A percentile compares a stretch with the other conserved stretches of the same genome.
phyloP scores from a whole-genome alignment of 1,140 invertebrate species.

The Heliconius hermathena region DNA sequence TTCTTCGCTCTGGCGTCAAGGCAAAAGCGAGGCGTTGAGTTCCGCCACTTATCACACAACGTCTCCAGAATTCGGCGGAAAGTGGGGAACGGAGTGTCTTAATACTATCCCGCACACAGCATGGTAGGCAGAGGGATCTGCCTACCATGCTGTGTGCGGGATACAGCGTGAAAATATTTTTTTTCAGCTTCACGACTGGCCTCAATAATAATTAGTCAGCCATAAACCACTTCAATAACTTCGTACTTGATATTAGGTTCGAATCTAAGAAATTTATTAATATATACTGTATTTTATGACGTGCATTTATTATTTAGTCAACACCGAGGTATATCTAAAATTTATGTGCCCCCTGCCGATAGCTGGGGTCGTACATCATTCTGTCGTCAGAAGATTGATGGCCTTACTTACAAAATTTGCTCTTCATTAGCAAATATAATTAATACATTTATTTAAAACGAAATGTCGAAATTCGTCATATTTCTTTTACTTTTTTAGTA shows the following conservation, averaged over 20 bases:
- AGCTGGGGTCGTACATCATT: conserved; percentile 51
- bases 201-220: neutral
- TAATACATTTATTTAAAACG: conserved; percentile 27
- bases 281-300: neutral
- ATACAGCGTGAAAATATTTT: neutral
- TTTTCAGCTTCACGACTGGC: too few relatives aligned
- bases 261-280: neutral
- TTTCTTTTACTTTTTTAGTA: neutral
- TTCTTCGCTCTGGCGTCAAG: too few relatives aligned
- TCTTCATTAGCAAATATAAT: conserved; percentile 56
- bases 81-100: too few relatives aligned
- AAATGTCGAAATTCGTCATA: neutral
- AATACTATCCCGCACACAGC: too few relatives aligned
- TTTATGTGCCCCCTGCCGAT: conserved; percentile 45
- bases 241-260: neutral
- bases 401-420: conserved; percentile 53
- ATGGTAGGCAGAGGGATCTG: too few relatives aligned
- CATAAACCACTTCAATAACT: neutral
- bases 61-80: too few relatives aligned
- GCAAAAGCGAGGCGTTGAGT: too few relatives aligned
- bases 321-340: conserved; percentile 35
- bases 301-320: conserved; percentile 34
- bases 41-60: too few relatives aligned
- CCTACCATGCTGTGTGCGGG: too few relatives aligned
- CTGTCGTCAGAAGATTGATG: conserved; percentile 51